Evolutionary conservation across 2,888 invertebrate genomes (phyloP).

Genomic region (Thereva nobilitata): DNA sequence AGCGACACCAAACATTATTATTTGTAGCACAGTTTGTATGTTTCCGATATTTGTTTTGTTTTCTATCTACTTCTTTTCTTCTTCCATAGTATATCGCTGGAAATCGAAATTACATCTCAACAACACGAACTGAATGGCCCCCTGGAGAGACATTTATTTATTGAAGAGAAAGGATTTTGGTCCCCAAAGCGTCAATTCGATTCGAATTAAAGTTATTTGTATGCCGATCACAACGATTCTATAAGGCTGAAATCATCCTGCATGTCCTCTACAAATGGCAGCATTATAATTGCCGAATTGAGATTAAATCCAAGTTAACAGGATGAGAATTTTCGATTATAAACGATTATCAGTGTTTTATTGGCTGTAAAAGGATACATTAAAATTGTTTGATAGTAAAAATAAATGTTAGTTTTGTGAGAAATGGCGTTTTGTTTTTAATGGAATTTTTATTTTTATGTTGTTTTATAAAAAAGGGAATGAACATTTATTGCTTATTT

Average conservation of each 20-base stretch:
- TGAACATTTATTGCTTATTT: no score
- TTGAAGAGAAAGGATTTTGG: slow-evolving; percentile 39
- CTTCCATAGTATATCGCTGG: not conserved
- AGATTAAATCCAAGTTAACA: no score
- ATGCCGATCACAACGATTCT: slow-evolving; percentile 39
- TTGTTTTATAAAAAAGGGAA: no score
- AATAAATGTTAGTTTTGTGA: no score
- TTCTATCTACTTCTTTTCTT: slow-evolving; percentile 10
- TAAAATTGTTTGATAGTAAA: no score
- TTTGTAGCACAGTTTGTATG: no score
- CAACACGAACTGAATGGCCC: slow-evolving; percentile 39
- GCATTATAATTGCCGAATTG: slow-evolving; percentile 21
- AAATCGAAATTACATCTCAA: slow-evolving; percentile 41
- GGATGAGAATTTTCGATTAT: no score
- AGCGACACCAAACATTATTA: no score
- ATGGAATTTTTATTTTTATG: no score
- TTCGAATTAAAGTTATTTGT: slow-evolving; percentile 42
- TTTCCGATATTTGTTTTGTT: not conserved
- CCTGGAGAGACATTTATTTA: slow-evolving; percentile 42
- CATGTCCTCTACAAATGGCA: not conserved
- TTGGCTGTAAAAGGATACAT: no score
- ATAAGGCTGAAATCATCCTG: slow-evolving; percentile 20
- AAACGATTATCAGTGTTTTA: no score
- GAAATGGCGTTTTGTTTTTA: no score
- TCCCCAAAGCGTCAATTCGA: slow-evolving; percentile 39